A percentile compares a stretch with the other conserved stretches of the same genome.
phyloP scores from a whole-genome alignment of 2,888 invertebrate species.

The Pollenia amentaria region DNA sequence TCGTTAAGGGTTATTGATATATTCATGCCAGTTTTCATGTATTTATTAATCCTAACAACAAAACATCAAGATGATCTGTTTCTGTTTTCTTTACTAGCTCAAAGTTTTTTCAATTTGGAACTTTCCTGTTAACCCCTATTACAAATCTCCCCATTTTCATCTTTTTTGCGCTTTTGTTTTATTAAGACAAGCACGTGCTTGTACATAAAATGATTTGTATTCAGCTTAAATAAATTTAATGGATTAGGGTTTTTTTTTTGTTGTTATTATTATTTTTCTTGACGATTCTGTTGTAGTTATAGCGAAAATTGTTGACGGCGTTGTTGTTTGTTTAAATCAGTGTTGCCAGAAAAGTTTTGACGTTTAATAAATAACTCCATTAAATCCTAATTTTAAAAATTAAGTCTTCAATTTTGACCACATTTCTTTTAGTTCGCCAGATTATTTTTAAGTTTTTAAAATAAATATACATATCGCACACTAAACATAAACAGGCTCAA shows the following conservation, averaged over 20 bases:
- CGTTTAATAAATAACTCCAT: no score
- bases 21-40: slow-evolving; percentile 34
- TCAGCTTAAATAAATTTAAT: slow-evolving; percentile 48
- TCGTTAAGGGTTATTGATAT: slow-evolving; percentile 54
- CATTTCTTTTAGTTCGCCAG: no score
- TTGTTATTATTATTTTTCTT: background rate
- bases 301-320: no score
- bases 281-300: slow-evolving; percentile 1
- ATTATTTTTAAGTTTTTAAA: no score
- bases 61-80: slow-evolving; percentile 8
- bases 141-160: background rate
- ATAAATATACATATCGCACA: no score
- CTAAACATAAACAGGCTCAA: no score
- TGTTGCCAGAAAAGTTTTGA: no score
- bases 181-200: slow-evolving; percentile 6
- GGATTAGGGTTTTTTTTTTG: background rate
- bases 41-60: slow-evolving; percentile 4
- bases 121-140: slow-evolving; percentile 8
- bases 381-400: no score
- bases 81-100: background rate
- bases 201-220: slow-evolving; percentile 27
- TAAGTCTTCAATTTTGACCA: no score
- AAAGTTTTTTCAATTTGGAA: background rate
- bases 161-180: background rate
- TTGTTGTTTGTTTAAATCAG: background rate